Conservation (phyloP, 2,888 invertebrate genomes). For the Odontomyia ornata region DNA sequence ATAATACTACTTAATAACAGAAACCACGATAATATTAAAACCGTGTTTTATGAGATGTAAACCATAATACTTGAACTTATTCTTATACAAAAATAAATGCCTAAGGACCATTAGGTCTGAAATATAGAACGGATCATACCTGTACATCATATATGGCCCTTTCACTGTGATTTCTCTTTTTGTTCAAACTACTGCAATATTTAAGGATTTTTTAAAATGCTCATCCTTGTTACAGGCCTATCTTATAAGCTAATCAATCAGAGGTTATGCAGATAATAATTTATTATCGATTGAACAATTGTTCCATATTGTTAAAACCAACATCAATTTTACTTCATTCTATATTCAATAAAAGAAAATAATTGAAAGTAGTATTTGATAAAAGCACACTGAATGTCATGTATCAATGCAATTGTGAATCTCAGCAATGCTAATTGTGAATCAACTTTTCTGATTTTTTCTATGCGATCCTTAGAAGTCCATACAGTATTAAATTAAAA, state of each 20-base stretch:
- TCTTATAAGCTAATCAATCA: constrained; percentile 30
- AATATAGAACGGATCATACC: too few species aligned
- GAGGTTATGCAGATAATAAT: not conserved
- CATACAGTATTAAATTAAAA: too few species aligned
- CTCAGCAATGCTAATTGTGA: too few species aligned
- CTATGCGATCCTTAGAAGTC: too few species aligned
- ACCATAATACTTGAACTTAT: too few species aligned
- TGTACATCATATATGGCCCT: not conserved
- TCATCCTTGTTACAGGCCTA: not conserved
- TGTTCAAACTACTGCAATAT: not conserved
- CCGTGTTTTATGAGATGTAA: too few species aligned
- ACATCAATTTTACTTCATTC: not conserved
- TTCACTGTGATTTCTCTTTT: not conserved
- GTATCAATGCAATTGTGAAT: not conserved
- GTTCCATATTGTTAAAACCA: not conserved
- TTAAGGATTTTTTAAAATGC: not conserved
- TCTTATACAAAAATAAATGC: too few species aligned
- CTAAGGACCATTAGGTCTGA: too few species aligned
- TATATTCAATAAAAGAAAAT: not conserved
- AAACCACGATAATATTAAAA: too few species aligned
- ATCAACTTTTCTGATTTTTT: too few species aligned
- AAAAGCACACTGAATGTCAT: not conserved
- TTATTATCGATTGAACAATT: not conserved
- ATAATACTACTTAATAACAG: too few species aligned
- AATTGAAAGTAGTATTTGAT: not conserved